These are phyloP conservation scores for Danio tinwini DNA, from an alignment of 2,797 vertebrate species.

Conservation along the genomic window DNA sequence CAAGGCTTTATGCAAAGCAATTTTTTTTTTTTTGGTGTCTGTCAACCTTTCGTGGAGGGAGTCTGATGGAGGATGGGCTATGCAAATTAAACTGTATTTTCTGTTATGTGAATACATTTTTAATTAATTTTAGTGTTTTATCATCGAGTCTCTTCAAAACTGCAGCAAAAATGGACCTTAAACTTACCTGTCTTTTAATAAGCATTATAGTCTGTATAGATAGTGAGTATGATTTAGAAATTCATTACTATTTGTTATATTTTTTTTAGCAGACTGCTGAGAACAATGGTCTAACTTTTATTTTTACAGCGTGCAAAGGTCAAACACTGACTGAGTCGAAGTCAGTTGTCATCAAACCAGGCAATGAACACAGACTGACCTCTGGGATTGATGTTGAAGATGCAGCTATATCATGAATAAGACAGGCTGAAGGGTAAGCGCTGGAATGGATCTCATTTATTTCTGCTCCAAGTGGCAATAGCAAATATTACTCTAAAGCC, in stretches of 20 bases:
- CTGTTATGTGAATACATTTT: not conserved
- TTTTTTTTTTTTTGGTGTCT: not conserved
- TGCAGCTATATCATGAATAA: not conserved
- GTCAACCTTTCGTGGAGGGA: not conserved
- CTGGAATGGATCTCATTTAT: not conserved
- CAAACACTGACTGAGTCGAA: not conserved
- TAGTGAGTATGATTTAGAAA: not conserved
- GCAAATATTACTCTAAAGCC: too few species aligned
- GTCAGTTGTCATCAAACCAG: not conserved
- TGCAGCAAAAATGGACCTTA: not conserved
- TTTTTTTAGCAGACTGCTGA: not conserved
- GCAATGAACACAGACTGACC: not conserved
- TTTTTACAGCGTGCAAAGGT: not conserved
- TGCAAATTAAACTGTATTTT: not conserved
- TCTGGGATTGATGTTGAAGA: not conserved
- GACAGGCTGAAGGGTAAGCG: too few species aligned
- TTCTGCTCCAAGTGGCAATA: not conserved
- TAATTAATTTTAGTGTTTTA: not conserved
- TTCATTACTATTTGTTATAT: not conserved
- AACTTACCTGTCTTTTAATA: not conserved
- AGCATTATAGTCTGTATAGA: not conserved
- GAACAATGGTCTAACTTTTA: not conserved
- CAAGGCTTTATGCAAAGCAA: too few species aligned
- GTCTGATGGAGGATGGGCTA: not conserved
- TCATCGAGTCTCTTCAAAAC: not conserved